Evolutionary conservation across 2,797 vertebrate species (phyloP).

Genomic region (Euphonia xanthogaster): DNA sequence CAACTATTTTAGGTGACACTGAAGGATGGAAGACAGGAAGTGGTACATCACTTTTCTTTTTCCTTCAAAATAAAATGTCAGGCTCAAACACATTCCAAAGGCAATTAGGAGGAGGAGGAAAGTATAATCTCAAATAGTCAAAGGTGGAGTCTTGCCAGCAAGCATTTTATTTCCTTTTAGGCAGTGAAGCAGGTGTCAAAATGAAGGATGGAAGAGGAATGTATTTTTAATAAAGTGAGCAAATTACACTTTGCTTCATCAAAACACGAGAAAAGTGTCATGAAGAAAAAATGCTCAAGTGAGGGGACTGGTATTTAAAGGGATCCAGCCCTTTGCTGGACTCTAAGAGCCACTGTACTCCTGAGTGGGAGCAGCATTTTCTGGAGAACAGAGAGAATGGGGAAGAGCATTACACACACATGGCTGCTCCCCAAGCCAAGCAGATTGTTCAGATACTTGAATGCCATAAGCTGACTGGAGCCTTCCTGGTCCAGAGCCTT

Average conservation of each 20-base stretch:
- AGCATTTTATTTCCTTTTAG: conserved; percentile 43
- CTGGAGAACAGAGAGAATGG: neutral
- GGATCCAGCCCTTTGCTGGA: conserved; percentile 34
- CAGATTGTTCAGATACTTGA: neutral
- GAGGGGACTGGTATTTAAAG: conserved; percentile 67
- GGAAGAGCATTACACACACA: neutral
- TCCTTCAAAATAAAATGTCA: neutral
- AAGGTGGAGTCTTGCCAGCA: conserved; percentile 10
- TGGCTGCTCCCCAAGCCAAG: neutral
- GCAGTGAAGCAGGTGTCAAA: conserved; percentile 32
- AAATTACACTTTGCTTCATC: conserved; percentile 60
- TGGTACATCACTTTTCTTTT: neutral
- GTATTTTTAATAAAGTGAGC: conserved; percentile 52
- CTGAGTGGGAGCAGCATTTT: neutral
- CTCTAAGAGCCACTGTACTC: neutral
- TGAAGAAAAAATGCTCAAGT: conserved; percentile 64
- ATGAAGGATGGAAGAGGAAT: conserved; percentile 39
- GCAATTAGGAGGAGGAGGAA: neutral
- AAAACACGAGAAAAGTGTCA: conserved; percentile 70
- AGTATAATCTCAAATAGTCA: neutral
- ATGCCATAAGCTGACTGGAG: neutral
- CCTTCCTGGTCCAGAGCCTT: neutral
- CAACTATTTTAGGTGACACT: neutral
- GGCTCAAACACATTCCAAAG: conserved; percentile 6
- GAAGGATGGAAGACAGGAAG: conserved; percentile 3